Evolutionary conservation across 92 coral and sea anemone genomes (phyloP).

Genomic region (Epizoanthus stellaris): DNA sequence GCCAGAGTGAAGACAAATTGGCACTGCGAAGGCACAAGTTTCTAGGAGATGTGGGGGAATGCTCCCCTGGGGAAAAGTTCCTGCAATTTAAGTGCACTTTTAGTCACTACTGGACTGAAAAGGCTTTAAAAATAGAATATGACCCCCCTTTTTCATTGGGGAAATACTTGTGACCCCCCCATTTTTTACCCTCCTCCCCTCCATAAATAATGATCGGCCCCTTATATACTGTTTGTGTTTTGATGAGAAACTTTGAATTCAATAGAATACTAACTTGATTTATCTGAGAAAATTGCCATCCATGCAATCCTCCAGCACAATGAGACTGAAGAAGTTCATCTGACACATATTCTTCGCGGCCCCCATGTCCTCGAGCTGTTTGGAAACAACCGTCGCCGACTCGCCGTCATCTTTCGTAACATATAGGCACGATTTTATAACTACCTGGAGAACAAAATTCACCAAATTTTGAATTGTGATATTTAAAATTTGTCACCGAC

Average conservation of each 20-base stretch:
- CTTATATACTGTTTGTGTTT: neutral
- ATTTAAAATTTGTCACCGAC: no score
- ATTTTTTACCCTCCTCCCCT: no score
- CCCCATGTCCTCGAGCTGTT: conserved; percentile 41
- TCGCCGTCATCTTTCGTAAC: conserved; percentile 19
- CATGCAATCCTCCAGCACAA: conserved; percentile 24
- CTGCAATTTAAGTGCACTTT: no score
- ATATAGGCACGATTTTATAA: conserved; percentile 31
- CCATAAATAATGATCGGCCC: no score
- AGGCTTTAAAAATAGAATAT: no score
- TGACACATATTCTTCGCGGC: conserved; percentile 39
- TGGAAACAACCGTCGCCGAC: conserved; percentile 9
- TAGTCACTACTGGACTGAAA: no score
- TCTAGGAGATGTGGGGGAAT: no score
- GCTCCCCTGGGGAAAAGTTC: no score
- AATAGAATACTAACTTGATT: conserved; percentile 19
- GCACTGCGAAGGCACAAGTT: no score
- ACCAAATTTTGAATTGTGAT: neutral
- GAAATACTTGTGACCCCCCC: no score
- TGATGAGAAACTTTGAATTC: neutral
- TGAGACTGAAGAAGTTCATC: conserved; percentile 43
- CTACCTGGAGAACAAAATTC: conserved; percentile 13
- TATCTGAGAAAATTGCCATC: conserved; percentile 22
- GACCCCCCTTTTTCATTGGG: no score
- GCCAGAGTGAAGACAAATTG: no score